Evolutionary conservation across 1,140 invertebrate genomes (phyloP).

Genomic region (Vanessa atalanta): DNA sequence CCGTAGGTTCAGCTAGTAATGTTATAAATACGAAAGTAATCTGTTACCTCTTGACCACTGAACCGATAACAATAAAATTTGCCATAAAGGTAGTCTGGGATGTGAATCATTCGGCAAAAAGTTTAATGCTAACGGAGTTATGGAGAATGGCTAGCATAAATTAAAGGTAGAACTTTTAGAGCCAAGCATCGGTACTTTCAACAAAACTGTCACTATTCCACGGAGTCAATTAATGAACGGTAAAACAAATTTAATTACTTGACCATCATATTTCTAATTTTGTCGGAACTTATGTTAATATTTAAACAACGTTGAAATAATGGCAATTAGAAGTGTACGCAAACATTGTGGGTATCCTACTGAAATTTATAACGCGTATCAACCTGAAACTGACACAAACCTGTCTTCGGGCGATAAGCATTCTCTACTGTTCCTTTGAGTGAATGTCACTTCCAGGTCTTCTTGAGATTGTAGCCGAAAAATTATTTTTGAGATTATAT

Average conservation of each 20-base stretch:
- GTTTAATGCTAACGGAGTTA: too few species aligned
- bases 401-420: constrained; percentile 40
- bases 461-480: constrained; percentile 23
- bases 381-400: constrained; percentile 38
- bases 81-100: too few species aligned
- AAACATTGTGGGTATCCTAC: constrained; percentile 17
- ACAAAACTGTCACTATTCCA: not conserved
- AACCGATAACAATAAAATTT: too few species aligned
- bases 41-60: too few species aligned
- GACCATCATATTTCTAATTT: not conserved
- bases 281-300: constrained; percentile 1
- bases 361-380: constrained; percentile 29
- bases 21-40: too few species aligned
- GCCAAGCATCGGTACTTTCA: too few species aligned
- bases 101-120: too few species aligned
- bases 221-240: constrained; percentile 2
- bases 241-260: constrained; percentile 13
- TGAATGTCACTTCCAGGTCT: constrained; percentile 35
- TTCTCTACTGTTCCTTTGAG: constrained; percentile 31
- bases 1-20: too few species aligned
- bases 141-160: too few species aligned
- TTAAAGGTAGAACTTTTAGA: too few species aligned
- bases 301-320: constrained; percentile 9
- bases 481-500: not conserved
- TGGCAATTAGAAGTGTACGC: constrained; percentile 5